A percentile compares a stretch with the other conserved stretches of the same genome.
Conservation (phyloP, 2,797 vertebrate genomes). For the Smutsia temminckii region DNA sequence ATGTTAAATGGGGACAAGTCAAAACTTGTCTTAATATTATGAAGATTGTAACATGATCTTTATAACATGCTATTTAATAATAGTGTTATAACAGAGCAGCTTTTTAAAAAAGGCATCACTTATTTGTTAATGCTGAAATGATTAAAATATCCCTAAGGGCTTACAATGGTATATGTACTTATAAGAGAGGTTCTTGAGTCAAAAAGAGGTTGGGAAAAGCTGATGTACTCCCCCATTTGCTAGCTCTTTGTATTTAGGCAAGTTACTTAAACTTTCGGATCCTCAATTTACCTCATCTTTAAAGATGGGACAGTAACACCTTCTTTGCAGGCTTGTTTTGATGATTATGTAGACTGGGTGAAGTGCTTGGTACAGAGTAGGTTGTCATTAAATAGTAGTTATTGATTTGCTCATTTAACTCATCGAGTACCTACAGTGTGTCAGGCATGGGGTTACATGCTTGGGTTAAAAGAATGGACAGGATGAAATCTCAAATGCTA, state of each 20-base stretch:
- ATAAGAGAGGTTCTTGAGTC: not conserved
- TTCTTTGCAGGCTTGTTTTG: not conserved
- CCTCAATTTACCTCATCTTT: not conserved
- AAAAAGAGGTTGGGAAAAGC: not conserved
- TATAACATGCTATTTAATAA: not conserved
- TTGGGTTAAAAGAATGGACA: not conserved
- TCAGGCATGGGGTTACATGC: not conserved
- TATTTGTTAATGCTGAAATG: conserved; percentile 49
- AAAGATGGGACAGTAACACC: not conserved
- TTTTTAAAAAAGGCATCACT: not conserved
- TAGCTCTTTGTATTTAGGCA: not conserved
- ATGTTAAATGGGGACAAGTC: not conserved
- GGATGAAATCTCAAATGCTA: not conserved
- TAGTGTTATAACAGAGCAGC: not conserved
- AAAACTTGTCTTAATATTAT: conserved; percentile 5
- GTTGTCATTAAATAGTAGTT: not conserved
- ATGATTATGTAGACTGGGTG: not conserved
- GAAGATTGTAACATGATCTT: not conserved
- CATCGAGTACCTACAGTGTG: not conserved
- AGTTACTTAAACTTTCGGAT: not conserved
- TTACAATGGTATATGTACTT: not conserved
- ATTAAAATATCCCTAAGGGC: not conserved
- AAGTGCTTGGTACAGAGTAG: not conserved
- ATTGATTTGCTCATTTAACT: not conserved
- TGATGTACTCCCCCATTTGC: not conserved